These are phyloP conservation scores for Globia sparganii DNA, from an alignment of 2,888 invertebrate species.

Conservation along the genomic window DNA sequence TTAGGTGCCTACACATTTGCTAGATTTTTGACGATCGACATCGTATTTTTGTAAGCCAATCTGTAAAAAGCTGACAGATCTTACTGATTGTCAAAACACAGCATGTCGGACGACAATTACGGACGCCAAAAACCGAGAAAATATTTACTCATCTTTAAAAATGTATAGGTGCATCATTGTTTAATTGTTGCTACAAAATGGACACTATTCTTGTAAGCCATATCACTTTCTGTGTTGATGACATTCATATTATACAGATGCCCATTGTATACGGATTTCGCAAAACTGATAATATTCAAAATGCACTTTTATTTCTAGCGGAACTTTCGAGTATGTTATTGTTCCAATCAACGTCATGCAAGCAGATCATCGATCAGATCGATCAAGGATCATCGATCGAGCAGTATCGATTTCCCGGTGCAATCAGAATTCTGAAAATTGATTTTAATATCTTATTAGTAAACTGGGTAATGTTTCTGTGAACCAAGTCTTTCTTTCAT, in stretches of 20 bases:
- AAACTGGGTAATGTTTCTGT: slow-evolving; percentile 1
- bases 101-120: not conserved
- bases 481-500: not conserved
- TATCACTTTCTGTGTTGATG: not conserved
- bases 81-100: not conserved
- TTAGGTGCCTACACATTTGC: not conserved
- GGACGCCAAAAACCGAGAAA: not conserved
- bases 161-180: not conserved
- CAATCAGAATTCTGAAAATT: not conserved
- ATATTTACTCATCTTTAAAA: not conserved
- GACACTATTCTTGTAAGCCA: not conserved
- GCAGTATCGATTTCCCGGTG: not conserved
- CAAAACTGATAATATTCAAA: not conserved
- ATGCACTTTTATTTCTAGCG: slow-evolving; percentile 6
- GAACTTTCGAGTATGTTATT: slow-evolving; percentile 11
- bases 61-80: not conserved
- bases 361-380: too few species aligned
- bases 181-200: not conserved
- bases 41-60: not conserved
- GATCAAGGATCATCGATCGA: too few species aligned
- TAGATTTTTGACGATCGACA: not conserved
- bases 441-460: not conserved
- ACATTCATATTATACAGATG: not conserved
- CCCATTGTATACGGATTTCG: not conserved
- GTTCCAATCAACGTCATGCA: slow-evolving; percentile 12